Percentiles rank a stretch among this genome's conserved stretches.
Evolutionary conservation across 2,113 vertebrate species (phyloP).

Genomic region (Helogale parvula): DNA sequence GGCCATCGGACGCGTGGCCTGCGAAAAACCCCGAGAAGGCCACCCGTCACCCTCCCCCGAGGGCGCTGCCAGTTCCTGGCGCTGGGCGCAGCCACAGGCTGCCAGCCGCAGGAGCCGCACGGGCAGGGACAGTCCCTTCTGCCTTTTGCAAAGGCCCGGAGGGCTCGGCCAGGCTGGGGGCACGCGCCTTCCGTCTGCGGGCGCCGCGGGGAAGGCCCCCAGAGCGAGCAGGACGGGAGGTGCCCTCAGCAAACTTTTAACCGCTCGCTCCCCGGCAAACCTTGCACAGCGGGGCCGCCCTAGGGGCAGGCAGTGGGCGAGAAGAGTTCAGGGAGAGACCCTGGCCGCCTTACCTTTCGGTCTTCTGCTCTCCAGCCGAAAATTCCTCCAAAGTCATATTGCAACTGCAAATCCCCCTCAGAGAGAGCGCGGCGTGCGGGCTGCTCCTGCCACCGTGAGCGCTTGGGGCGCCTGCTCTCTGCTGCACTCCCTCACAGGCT

Average conservation of each 20-base stretch:
- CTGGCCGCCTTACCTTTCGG: slow-evolving; percentile 78
- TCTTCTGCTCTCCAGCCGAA: slow-evolving; percentile 82
- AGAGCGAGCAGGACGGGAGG: not conserved
- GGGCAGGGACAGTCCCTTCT: not conserved
- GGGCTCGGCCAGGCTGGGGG: not conserved
- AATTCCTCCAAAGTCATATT: slow-evolving; percentile 89
- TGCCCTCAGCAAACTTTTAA: slow-evolving; percentile 42
- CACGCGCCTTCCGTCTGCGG: not conserved
- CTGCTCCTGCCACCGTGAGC: slow-evolving; percentile 52
- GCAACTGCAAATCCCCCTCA: slow-evolving; percentile 57
- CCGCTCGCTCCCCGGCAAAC: not conserved
- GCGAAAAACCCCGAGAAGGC: not conserved
- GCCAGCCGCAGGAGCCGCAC: not conserved
- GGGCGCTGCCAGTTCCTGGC: not conserved
- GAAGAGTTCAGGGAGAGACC: not conserved
- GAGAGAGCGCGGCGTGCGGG: slow-evolving; percentile 65
- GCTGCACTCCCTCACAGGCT: not conserved
- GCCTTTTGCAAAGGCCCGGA: not conserved
- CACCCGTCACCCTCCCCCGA: not conserved
- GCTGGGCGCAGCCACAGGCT: slow-evolving; percentile 10
- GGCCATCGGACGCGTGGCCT: not conserved
- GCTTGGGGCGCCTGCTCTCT: slow-evolving; percentile 47
- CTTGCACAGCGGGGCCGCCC: not conserved
- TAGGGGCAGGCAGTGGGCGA: not conserved
- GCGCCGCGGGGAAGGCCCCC: too few species aligned